Evolutionary conservation across 2,113 vertebrate genomes (phyloP), one percentile per base, ranked within the genome.

Genomic region (Anser brachyrhynchus): DNA sequence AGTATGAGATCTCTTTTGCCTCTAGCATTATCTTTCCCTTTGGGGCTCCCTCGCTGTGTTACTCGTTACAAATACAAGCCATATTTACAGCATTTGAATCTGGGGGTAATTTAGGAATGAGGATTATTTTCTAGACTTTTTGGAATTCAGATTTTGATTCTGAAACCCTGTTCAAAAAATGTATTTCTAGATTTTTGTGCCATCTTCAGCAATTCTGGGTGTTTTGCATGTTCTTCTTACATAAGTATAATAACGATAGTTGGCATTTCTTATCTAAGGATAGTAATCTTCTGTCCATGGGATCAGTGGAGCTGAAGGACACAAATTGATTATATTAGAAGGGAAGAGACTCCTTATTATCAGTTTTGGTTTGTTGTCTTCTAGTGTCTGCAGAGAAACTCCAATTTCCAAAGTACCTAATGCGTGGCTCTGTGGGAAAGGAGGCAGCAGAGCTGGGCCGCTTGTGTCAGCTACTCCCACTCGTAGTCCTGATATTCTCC

Each of bases 351-450:
- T 82, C 4, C 6, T 76, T 64, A 41, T 54, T 88, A 28, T 13
- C 6, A 23, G 0, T 1, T 95, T 39, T 25, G 2, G 4, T 76
- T 89, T 87, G 31, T 66, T 55, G 29, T 57, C 37, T 74, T 90
- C 17, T 35, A 4, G 11, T 21, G 57, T 64, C 33, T 83, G 33
- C 72, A 87, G 57, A 73, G 90, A 52, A 61, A 2, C 26, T 72
- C 0, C 0, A 25, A 8, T 69, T 93, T 78, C 61, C 44, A 70
- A 67, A 83, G 35, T 29, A 83, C 46, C 44, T 82, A 59, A 59
- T 0, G 0, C 29, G 23, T 41, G 52, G 19, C 2, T 1, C n/a
- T 72, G 22, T 35, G 87, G 15, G 59, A n/a, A 43, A 73, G 44
- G 52, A 79, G 78, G 51, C 41, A 77, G 70, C 29, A 84, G 58